These are phyloP conservation scores for Embidobia sp. DNA, from an alignment of 2,888 invertebrate species.

Conservation along the genomic window DNA sequence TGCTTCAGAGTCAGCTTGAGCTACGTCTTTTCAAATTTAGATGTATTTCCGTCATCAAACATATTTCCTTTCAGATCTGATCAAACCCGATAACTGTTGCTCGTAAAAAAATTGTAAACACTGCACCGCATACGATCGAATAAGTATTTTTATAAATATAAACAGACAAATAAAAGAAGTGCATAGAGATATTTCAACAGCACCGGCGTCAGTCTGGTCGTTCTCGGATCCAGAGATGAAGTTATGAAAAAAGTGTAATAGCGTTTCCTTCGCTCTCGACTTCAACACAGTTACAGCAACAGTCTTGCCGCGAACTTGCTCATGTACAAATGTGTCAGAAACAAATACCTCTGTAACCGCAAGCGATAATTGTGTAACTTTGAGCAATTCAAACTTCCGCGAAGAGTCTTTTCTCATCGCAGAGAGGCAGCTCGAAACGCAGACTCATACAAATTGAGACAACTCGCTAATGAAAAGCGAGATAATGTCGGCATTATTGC, in stretches of 20 bases:
- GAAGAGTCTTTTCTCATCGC: conserved; percentile 51
- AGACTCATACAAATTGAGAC: conserved; percentile 40
- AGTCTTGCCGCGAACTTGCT: conserved; percentile 36
- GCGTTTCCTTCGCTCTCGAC: too few species aligned
- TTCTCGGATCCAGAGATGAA: not conserved
- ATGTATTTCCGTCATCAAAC: too few species aligned
- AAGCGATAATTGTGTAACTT: conserved; percentile 65
- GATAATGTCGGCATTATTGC: conserved; percentile 34
- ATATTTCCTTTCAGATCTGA: too few species aligned
- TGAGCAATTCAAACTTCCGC: conserved; percentile 60
- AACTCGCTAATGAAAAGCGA: conserved; percentile 45
- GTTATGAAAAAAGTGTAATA: conserved; percentile 41
- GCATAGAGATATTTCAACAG: not conserved
- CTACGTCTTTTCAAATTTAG: too few species aligned
- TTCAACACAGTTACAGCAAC: too few species aligned
- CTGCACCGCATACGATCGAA: too few species aligned
- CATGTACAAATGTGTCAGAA: conserved; percentile 55
- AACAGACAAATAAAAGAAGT: too few species aligned
- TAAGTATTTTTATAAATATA: too few species aligned
- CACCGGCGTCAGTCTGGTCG: not conserved
- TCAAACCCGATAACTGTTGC: too few species aligned
- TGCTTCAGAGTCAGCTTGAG: too few species aligned
- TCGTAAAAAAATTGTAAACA: too few species aligned
- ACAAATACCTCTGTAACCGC: conserved; percentile 62
- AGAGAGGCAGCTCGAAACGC: conserved; percentile 8